These are phyloP conservation scores for Drosophila melanica DNA, from an alignment of 1,140 invertebrate species.

Conservation along the genomic window DNA sequence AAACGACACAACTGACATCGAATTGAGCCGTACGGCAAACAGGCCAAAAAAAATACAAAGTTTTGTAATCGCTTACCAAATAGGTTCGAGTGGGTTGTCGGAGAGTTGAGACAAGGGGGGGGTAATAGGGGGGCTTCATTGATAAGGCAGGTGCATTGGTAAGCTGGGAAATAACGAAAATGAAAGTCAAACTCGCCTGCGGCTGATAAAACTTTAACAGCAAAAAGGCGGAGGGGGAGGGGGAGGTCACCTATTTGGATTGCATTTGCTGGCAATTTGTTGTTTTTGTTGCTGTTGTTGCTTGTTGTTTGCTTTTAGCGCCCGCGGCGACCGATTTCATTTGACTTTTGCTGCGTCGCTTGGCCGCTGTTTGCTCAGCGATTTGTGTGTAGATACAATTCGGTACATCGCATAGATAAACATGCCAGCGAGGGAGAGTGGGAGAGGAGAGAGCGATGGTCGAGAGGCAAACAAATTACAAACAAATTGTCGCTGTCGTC, in stretches of 20 bases:
- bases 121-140: neutral
- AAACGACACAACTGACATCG: slow-evolving; percentile 60
- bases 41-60: slow-evolving; percentile 17
- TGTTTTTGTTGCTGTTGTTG: slow-evolving; percentile 12
- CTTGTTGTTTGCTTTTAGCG: slow-evolving; percentile 55
- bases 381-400: slow-evolving; percentile 57
- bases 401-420: slow-evolving; percentile 46
- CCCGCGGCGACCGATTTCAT: slow-evolving; percentile 60
- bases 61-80: slow-evolving; percentile 50
- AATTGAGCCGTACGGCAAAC: slow-evolving; percentile 49
- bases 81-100: slow-evolving; percentile 30
- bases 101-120: neutral
- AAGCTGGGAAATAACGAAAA: slow-evolving; percentile 32
- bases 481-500: slow-evolving; percentile 74
- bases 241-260: slow-evolving; percentile 14
- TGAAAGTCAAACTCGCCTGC: slow-evolving; percentile 40
- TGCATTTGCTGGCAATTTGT: slow-evolving; percentile 56
- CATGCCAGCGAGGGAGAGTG: slow-evolving; percentile 1
- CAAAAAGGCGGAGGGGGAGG: neutral
- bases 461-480: slow-evolving; percentile 75
- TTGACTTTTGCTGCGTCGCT: slow-evolving; percentile 47
- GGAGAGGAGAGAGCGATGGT: slow-evolving; percentile 16
- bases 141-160: slow-evolving; percentile 45
- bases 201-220: slow-evolving; percentile 40
- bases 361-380: slow-evolving; percentile 53